Evolutionary conservation across 2,888 invertebrate genomes (phyloP), one percentile per base, ranked within the genome.

Genomic region (Drosophila nr. perissopoda): DNA sequence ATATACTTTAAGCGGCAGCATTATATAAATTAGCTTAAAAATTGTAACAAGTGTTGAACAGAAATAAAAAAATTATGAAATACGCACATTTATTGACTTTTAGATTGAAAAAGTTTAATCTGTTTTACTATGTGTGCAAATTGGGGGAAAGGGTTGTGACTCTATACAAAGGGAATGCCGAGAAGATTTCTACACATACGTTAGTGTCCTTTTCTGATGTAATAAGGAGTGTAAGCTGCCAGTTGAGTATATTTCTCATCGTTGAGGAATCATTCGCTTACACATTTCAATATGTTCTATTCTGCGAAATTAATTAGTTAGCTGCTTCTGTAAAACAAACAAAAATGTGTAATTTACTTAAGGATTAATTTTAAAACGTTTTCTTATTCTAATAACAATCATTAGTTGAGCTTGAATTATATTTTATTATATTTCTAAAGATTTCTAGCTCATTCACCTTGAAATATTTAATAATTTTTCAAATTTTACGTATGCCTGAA

Each of bases 31-130:
- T 87, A 87, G 84, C 88, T 76, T 73, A 42, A 80, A 88, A 90
- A 90, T 90, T 80, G 89, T 84, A 87, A 81, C 89, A 89, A 91
- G 87, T 89, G 91, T 86, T 70, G 76, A 18, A 49, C 68, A 42
- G 33, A 52, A 58, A 70, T 60, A 52, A 33, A 57, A 54, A 65
- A 63, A 74, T 58, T 72, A 42, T 53, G 49, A 58, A 62, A 36
- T 52, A 34, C 48, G 51, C 58, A 46, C 53, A 33, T 77, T 70
- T 73, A 88, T 76, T 88, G 82, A 88, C 86, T 90, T 83, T 86
- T 18, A 33, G 57, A 84, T 63, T 79, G 49, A 61, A 70, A 33
- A 63, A 31, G 7, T 36, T 49, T 61, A 71, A 62, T 70, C 77
- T 33, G 18, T 64, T 61, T 68, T 61, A 57, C 53, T 53, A 38